Evolutionary conservation across 2,113 vertebrate species (phyloP).

Genomic region (Chaetodon trifascialis): DNA sequence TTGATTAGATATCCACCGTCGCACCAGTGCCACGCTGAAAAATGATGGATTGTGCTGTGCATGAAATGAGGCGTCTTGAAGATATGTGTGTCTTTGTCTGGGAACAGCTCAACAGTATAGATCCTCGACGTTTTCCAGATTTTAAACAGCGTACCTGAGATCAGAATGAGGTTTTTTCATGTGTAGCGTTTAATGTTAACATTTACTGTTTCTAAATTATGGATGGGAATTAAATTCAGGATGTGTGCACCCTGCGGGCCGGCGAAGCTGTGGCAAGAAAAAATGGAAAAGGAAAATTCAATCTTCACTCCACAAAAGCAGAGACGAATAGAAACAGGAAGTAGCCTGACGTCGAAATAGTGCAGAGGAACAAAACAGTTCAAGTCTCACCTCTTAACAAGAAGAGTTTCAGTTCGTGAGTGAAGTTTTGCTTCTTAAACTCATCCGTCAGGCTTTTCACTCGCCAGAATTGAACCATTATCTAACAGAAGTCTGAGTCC

Average conservation of each 20-base stretch:
- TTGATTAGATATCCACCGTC: constrained; percentile 21
- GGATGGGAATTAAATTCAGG: not conserved
- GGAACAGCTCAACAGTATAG: not conserved
- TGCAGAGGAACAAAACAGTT: not conserved
- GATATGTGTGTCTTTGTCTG: not conserved
- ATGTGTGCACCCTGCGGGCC: not conserved
- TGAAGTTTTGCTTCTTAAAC: not conserved
- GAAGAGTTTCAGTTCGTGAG: too few relatives aligned
- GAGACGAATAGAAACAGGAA: not conserved
- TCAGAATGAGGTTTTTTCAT: not conserved
- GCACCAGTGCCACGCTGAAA: not conserved
- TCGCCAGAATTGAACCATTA: not conserved
- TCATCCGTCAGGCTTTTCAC: not conserved
- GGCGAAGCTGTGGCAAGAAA: not conserved
- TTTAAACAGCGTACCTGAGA: not conserved
- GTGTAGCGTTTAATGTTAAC: not conserved
- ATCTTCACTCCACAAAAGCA: not conserved
- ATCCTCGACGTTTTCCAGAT: not conserved
- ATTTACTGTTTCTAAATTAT: not conserved
- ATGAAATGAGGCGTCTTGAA: not conserved
- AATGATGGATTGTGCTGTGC: not conserved
- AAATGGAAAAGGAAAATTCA: not conserved
- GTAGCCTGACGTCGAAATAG: not conserved
- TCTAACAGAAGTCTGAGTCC: not conserved
- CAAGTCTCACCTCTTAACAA: not conserved